Conservation (phyloP, 2,797 vertebrate species). For the Arremon brunneinucha region DNA sequence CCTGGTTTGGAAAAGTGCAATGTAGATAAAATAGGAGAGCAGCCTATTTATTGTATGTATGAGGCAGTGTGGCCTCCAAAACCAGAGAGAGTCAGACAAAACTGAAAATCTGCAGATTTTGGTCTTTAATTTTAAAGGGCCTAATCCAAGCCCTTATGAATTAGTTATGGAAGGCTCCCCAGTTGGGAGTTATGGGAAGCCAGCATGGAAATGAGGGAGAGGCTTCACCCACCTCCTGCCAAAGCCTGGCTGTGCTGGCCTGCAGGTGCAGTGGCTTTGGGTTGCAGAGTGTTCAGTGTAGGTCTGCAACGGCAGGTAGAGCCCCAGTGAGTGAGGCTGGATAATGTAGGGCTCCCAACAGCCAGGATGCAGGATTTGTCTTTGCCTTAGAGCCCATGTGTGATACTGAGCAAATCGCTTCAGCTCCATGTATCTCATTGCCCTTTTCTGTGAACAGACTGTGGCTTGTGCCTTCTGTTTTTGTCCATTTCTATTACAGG, state of each 20-base stretch:
- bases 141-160: background rate
- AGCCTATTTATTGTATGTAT: background rate
- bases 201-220: background rate
- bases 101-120: background rate
- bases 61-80: background rate
- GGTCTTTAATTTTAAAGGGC: background rate
- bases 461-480: background rate
- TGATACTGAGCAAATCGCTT: background rate
- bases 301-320: rapidly evolving
- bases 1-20: slow-evolving; percentile 1
- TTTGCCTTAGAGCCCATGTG: background rate
- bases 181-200: rapidly evolving
- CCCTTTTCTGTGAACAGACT: background rate
- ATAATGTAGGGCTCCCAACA: background rate
- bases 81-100: background rate
- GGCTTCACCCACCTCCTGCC: background rate
- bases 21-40: background rate
- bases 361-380: background rate
- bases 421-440: background rate
- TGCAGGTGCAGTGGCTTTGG: background rate
- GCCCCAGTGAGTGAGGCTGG: rapidly evolving
- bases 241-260: background rate
- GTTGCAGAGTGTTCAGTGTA: background rate
- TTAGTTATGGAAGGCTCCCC: rapidly evolving
- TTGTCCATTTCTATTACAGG: background rate